A percentile compares a stretch with the other conserved stretches of the same genome.
These are phyloP conservation scores for Mactromeris polynyma DNA, from an alignment of 2,888 invertebrate genomes.

Conservation along the genomic window DNA sequence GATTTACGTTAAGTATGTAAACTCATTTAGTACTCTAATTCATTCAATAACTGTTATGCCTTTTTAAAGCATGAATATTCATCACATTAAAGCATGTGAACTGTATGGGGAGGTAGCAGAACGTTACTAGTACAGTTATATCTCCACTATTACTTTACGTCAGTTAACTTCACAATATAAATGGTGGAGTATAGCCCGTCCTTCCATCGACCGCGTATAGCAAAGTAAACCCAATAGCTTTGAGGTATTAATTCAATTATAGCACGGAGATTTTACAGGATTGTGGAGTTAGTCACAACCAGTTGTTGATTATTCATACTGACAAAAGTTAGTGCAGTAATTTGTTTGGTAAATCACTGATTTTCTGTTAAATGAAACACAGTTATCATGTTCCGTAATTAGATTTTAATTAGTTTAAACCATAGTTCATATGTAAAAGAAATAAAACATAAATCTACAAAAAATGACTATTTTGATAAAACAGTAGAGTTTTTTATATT, in stretches of 20 bases:
- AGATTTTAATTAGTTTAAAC: too few relatives aligned
- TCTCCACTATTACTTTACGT: background rate
- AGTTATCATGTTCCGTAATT: too few relatives aligned
- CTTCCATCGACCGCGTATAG: background rate
- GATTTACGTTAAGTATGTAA: background rate
- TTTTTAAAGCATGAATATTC: constrained; percentile 7
- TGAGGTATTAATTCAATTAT: background rate
- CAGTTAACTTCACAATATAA: background rate
- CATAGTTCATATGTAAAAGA: too few relatives aligned
- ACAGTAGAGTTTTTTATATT: too few relatives aligned
- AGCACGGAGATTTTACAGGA: background rate
- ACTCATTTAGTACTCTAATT: background rate
- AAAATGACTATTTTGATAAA: too few relatives aligned
- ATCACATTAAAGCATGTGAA: background rate
- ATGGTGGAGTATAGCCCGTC: background rate
- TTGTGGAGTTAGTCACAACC: background rate
- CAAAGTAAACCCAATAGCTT: constrained; percentile 15
- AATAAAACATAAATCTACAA: too few relatives aligned
- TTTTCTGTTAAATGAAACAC: too few relatives aligned
- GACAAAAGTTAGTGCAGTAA: background rate
- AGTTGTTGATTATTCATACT: background rate
- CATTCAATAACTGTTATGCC: background rate
- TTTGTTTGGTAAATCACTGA: background rate
- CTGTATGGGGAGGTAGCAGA: background rate
- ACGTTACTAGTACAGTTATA: background rate